Conservation (phyloP, 2,113 vertebrate species). For the Spilogale gracilis region DNA sequence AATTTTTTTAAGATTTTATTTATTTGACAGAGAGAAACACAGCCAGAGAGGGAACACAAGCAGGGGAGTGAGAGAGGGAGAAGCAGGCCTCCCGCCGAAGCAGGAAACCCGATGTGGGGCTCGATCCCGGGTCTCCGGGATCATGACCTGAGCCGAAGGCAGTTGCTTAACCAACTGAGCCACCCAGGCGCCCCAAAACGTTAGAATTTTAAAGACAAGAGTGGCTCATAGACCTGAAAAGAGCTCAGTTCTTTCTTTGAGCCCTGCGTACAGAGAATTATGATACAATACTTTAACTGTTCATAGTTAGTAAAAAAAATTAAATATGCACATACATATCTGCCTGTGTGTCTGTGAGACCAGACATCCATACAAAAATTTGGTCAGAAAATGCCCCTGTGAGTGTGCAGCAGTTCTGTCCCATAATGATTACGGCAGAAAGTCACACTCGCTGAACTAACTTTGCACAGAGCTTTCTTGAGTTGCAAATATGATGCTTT, state of each 20-base stretch:
- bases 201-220: conserved; percentile 12
- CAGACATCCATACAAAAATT: background rate
- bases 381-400: background rate
- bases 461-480: background rate
- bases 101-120: too few relatives aligned
- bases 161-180: too few relatives aligned
- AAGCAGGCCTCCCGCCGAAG: too few relatives aligned
- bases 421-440: fast-evolving
- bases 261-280: background rate
- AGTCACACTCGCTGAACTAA: background rate
- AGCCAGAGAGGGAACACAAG: too few relatives aligned
- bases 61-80: too few relatives aligned
- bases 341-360: background rate
- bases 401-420: background rate
- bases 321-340: background rate
- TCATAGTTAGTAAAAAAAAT: background rate
- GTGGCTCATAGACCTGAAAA: background rate
- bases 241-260: background rate
- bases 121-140: too few relatives aligned
- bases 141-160: too few relatives aligned
- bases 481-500: background rate
- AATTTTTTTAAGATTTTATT: too few relatives aligned
- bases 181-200: background rate
- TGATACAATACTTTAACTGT: background rate
- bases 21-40: too few relatives aligned